Evolutionary conservation across 2,113 vertebrate genomes (phyloP).

Genomic region (Anhinga rufa): DNA sequence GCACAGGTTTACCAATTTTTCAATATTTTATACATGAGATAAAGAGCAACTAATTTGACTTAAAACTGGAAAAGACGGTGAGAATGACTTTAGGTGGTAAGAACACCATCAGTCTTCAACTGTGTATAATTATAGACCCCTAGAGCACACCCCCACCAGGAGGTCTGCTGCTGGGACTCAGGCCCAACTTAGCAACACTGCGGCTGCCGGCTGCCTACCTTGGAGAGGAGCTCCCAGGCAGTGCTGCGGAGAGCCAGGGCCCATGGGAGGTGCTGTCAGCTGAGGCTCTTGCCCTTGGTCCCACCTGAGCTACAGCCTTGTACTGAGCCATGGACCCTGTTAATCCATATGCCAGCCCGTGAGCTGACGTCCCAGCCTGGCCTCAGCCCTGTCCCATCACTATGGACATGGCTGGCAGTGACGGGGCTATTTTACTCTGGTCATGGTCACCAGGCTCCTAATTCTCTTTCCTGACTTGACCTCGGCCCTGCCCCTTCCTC

Average conservation of each 20-base stretch:
- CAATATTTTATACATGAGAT: not conserved
- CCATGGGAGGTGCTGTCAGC: rapidly evolving
- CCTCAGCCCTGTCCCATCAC: not conserved
- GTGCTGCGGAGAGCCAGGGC: not conserved
- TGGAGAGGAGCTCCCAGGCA: not conserved
- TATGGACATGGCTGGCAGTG: not conserved
- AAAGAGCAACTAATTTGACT: not conserved
- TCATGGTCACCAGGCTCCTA: not conserved
- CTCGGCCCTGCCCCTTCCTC: not conserved
- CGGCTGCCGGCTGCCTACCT: not conserved
- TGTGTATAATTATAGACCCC: not conserved
- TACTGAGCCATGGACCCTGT: not conserved
- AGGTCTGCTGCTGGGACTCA: not conserved
- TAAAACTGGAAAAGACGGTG: not conserved
- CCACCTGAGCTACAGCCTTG: not conserved
- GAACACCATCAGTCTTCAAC: not conserved
- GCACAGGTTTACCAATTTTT: not conserved
- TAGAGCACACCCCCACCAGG: not conserved
- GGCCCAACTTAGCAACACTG: no score
- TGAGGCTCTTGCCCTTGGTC: not conserved
- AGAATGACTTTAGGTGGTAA: not conserved
- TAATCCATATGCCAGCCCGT: not conserved
- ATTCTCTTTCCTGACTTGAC: not conserved
- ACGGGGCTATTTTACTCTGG: not conserved
- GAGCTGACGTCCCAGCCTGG: not conserved